phyloP scores from a whole-genome alignment of 2,797 vertebrate genomes.

The Apodemus agrarius region DNA sequence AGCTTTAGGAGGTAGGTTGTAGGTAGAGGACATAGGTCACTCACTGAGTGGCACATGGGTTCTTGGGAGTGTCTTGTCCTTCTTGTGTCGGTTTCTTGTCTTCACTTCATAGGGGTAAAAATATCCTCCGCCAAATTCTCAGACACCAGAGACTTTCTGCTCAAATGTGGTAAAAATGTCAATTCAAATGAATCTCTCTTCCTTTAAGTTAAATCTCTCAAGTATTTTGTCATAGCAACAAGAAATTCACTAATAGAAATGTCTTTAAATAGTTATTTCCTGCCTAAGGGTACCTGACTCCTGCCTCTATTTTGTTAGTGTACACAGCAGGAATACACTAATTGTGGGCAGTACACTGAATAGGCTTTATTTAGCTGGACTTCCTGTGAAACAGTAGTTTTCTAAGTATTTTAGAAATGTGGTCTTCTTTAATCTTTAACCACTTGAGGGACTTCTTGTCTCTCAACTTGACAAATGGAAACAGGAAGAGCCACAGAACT shows the following conservation, averaged over 20 bases:
- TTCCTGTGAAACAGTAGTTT: background rate
- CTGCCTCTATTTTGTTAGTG: background rate
- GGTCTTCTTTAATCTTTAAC: conserved; percentile 41
- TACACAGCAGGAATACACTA: background rate
- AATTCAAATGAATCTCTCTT: background rate
- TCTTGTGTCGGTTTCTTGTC: background rate
- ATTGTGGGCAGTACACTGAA: background rate
- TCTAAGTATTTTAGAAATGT: conserved; percentile 19
- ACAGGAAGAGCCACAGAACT: background rate
- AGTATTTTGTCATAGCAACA: background rate
- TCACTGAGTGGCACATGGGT: background rate
- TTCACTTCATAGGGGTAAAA: background rate
- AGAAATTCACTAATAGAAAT: background rate
- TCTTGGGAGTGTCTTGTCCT: background rate
- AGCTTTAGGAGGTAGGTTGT: background rate
- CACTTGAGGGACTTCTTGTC: background rate
- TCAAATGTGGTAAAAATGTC: background rate
- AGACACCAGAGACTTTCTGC: background rate
- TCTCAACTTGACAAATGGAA: background rate
- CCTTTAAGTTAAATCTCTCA: background rate
- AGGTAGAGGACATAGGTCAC: background rate
- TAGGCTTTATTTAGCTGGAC: conserved; percentile 32
- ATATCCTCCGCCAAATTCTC: background rate
- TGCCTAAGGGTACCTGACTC: background rate
- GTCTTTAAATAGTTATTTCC: background rate